These are phyloP conservation scores for Thunnus albacares DNA, from an alignment of 2,797 vertebrate genomes.

Conservation along the genomic window DNA sequence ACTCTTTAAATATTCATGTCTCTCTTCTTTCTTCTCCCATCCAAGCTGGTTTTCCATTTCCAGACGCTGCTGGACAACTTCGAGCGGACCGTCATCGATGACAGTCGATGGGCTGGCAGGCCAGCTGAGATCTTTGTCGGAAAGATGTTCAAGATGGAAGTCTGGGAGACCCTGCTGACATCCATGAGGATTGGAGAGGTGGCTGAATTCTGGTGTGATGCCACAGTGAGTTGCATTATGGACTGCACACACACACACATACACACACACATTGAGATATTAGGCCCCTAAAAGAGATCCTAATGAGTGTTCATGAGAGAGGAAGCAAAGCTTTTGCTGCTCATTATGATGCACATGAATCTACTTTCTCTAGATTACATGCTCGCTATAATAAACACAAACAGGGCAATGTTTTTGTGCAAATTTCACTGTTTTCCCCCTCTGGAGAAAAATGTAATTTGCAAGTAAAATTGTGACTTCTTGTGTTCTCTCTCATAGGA, in stretches of 20 bases:
- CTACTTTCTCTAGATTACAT: constrained; percentile 51
- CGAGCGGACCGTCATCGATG: constrained; percentile 90
- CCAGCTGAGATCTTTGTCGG: constrained; percentile 93
- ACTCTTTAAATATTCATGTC: constrained; percentile 14
- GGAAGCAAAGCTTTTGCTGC: constrained; percentile 34
- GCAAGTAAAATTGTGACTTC: constrained; percentile 71
- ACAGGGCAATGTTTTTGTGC: constrained; percentile 39
- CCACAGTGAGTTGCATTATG: constrained; percentile 84
- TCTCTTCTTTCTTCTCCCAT: constrained; percentile 3
- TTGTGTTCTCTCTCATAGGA: constrained; percentile 28
- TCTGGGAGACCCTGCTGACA: constrained; percentile 91
- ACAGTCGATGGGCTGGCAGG: constrained; percentile 87
- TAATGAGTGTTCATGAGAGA: constrained; percentile 54
- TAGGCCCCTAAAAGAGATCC: constrained; percentile 25
- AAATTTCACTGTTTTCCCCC: constrained; percentile 33
- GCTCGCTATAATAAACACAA: constrained; percentile 59
- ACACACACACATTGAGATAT: neutral
- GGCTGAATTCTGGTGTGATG: constrained; percentile 93
- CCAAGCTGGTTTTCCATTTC: constrained; percentile 92
- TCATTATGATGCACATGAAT: constrained; percentile 64
- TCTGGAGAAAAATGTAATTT: constrained; percentile 58
- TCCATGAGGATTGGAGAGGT: constrained; percentile 93
- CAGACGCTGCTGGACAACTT: constrained; percentile 92
- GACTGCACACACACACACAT: neutral
- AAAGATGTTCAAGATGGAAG: constrained; percentile 95